Conservation (phyloP, 2,888 invertebrate genomes). For the Andrena bicolor region DNA sequence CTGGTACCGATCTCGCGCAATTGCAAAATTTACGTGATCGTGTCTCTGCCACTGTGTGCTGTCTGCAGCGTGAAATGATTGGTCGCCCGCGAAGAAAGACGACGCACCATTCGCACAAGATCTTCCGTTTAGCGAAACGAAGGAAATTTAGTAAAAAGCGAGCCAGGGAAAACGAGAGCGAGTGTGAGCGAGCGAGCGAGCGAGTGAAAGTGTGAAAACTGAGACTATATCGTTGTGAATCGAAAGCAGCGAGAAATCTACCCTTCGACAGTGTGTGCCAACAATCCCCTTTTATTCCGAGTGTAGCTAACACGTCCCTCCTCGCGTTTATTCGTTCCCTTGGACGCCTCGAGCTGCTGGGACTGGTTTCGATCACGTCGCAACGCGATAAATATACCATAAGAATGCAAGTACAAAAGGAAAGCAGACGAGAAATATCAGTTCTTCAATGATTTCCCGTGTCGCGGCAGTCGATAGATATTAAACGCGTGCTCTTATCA, state of each 20-base stretch:
- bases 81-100: conserved; percentile 47
- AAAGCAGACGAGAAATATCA: conserved; percentile 30
- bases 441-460: conserved; percentile 54
- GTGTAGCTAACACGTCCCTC: conserved; percentile 60
- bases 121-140: conserved; percentile 76
- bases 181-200: neutral
- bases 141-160: conserved; percentile 36
- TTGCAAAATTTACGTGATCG: too few relatives aligned
- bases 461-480: conserved; percentile 51
- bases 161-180: neutral
- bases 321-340: conserved; percentile 54
- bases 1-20: too few relatives aligned
- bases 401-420: conserved; percentile 65
- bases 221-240: conserved; percentile 37
- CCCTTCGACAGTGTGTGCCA: conserved; percentile 82
- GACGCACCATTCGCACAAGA: conserved; percentile 74
- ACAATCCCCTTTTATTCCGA: conserved; percentile 72
- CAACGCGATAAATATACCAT: conserved; percentile 35
- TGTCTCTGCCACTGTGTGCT: too few relatives aligned
- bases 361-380: conserved; percentile 24
- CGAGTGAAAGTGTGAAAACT: conserved; percentile 15
- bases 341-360: conserved; percentile 4
- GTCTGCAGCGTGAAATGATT: conserved; percentile 65
- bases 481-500: conserved; percentile 39
- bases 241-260: conserved; percentile 71